Conservation (phyloP, 1,140 invertebrate genomes). For the Anoplolepis gracilipes region DNA sequence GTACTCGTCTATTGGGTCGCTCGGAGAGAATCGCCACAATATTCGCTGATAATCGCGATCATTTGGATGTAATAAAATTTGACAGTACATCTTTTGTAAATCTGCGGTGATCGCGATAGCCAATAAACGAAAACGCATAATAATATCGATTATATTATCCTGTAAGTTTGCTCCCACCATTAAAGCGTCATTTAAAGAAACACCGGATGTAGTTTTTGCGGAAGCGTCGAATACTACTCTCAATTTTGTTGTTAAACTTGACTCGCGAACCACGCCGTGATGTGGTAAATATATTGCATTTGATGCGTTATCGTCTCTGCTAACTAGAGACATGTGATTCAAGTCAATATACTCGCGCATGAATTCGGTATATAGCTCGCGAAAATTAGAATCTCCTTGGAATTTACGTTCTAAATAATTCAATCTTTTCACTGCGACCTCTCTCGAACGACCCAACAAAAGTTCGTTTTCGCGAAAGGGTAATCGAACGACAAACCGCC, state of each 20-base stretch:
- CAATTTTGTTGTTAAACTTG: not conserved
- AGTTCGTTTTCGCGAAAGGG: not conserved
- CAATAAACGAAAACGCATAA: conserved; percentile 39
- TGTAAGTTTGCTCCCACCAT: conserved; percentile 15
- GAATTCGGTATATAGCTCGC: not conserved
- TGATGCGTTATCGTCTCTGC: too few species aligned
- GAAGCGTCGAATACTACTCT: not conserved
- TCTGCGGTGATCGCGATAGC: conserved; percentile 33
- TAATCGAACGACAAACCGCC: not conserved
- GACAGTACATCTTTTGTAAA: conserved; percentile 24
- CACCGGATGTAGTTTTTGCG: not conserved
- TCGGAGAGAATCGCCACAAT: not conserved
- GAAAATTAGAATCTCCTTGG: not conserved
- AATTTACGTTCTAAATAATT: not conserved
- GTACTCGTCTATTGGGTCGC: conserved; percentile 49
- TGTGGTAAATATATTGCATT: not conserved
- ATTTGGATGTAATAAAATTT: not conserved
- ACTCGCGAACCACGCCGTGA: not conserved
- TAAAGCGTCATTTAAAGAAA: not conserved
- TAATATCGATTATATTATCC: conserved; percentile 36
- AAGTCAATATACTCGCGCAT: too few species aligned
- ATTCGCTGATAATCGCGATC: not conserved
- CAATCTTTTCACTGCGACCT: not conserved
- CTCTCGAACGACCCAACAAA: not conserved
- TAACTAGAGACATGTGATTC: too few species aligned